These are phyloP conservation scores for Psilopogon haemacephalus DNA, from an alignment of 2,113 vertebrate species.

Conservation along the genomic window DNA sequence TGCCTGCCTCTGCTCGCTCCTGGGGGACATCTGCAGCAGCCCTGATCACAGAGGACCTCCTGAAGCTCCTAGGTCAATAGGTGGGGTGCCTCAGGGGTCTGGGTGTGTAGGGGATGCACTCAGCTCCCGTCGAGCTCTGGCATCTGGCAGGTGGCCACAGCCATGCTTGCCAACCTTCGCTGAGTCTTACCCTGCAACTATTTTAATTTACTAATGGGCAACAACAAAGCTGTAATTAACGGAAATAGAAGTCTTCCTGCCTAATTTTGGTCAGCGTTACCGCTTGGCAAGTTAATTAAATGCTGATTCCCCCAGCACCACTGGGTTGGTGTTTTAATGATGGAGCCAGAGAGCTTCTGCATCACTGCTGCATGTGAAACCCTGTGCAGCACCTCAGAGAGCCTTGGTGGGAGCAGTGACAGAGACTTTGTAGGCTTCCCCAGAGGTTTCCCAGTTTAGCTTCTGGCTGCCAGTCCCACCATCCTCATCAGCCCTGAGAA, in stretches of 20 bases:
- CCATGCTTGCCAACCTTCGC: neutral
- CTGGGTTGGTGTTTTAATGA: neutral
- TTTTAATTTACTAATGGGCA: conserved; percentile 36
- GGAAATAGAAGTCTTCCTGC: neutral
- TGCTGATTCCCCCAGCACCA: neutral
- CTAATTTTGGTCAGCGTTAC: neutral
- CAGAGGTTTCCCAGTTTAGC: neutral
- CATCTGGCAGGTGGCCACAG: neutral
- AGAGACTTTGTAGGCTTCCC: neutral
- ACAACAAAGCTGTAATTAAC: conserved; percentile 43
- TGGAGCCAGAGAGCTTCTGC: neutral
- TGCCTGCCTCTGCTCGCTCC: accelerated
- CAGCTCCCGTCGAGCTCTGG: accelerated
- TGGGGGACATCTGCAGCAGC: neutral
- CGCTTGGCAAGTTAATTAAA: conserved; percentile 49
- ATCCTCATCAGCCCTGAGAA: accelerated
- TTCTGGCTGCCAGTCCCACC: neutral
- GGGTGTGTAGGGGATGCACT: accelerated
- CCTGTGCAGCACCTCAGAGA: neutral
- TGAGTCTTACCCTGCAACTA: neutral
- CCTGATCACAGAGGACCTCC: neutral
- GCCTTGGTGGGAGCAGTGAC: neutral
- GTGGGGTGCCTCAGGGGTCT: accelerated
- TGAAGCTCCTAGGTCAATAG: neutral
- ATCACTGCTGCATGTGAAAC: neutral